phyloP scores from a whole-genome alignment of 1,140 invertebrate species.

The Brachionus plicatilis region DNA sequence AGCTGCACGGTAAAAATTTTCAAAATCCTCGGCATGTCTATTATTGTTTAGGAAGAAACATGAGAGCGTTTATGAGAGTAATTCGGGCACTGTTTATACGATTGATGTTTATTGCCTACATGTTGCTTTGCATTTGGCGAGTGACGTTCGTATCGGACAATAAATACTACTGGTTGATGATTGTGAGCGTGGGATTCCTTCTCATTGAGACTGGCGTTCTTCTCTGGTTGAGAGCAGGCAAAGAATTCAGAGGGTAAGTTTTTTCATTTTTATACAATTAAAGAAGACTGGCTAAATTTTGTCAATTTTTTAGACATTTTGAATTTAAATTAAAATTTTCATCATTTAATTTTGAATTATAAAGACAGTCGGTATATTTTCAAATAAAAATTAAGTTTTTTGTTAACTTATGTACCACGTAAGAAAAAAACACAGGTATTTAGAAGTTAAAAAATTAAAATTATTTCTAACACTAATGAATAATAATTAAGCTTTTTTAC shows the following conservation, averaged over 20 bases:
- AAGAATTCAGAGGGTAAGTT: slow-evolving; percentile 36
- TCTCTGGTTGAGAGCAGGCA: slow-evolving; percentile 24
- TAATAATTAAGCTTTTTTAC: no score
- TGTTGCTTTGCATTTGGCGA: slow-evolving; percentile 25
- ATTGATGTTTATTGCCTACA: slow-evolving; percentile 23
- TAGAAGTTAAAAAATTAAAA: no score
- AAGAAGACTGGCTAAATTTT: not conserved
- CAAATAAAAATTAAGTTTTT: no score
- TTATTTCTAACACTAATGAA: no score
- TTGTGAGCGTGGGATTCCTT: slow-evolving; percentile 19
- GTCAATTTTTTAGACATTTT: no score
- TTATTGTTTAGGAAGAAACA: slow-evolving; percentile 1
- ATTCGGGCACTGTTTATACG: slow-evolving; percentile 31
- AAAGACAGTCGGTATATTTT: no score
- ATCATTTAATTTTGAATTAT: no score
- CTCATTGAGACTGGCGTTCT: slow-evolving; percentile 27
- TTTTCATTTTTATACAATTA: not conserved
- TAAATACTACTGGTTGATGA: slow-evolving; percentile 35
- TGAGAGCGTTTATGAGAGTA: slow-evolving; percentile 33
- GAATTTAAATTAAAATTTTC: no score
- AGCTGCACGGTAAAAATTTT: not conserved
- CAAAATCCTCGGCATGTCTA: not conserved
- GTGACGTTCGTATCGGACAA: slow-evolving; percentile 23
- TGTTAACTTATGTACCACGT: no score
- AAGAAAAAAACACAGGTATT: no score